phyloP scores from a whole-genome alignment of 2,113 vertebrate genomes.

The Sminthopsis crassicaudata region DNA sequence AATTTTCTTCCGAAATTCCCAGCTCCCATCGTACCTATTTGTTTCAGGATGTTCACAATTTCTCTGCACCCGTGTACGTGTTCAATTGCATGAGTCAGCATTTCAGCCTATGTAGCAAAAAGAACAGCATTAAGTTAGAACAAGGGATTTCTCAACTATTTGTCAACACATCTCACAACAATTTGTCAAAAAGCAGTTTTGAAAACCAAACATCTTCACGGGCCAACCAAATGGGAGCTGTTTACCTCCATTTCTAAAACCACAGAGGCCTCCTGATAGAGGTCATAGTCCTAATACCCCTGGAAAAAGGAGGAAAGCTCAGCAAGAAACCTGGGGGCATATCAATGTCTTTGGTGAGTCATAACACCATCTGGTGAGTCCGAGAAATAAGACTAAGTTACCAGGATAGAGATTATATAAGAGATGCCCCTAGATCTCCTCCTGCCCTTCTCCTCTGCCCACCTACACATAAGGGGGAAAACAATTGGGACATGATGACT shows the following conservation, averaged over 20 bases:
- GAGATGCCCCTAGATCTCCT: not conserved
- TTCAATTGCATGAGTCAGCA: slow-evolving; percentile 87
- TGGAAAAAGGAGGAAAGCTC: slow-evolving; percentile 36
- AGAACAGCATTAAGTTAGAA: slow-evolving; percentile 57
- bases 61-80: slow-evolving; percentile 88
- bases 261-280: not conserved
- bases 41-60: slow-evolving; percentile 90
- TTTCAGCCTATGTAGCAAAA: slow-evolving; percentile 81
- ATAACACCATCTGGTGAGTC: not conserved
- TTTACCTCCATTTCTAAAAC: not conserved
- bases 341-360: slow-evolving; percentile 44
- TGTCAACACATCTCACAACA: slow-evolving; percentile 42
- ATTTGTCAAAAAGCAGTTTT: slow-evolving; percentile 60
- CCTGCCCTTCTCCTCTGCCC: not conserved
- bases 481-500: slow-evolving; percentile 4
- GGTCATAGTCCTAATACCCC: slow-evolving; percentile 8
- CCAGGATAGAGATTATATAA: not conserved
- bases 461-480: not conserved
- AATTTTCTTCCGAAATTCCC: slow-evolving; percentile 11
- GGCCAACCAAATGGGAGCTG: not conserved
- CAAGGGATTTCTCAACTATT: slow-evolving; percentile 48
- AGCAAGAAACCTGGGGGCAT: slow-evolving; percentile 42
- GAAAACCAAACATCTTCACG: slow-evolving; percentile 30
- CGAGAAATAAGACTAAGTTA: not conserved
- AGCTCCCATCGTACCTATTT: slow-evolving; percentile 86